phyloP scores from a whole-genome alignment of 2,113 vertebrate genomes.

The Labrus mixtus region DNA sequence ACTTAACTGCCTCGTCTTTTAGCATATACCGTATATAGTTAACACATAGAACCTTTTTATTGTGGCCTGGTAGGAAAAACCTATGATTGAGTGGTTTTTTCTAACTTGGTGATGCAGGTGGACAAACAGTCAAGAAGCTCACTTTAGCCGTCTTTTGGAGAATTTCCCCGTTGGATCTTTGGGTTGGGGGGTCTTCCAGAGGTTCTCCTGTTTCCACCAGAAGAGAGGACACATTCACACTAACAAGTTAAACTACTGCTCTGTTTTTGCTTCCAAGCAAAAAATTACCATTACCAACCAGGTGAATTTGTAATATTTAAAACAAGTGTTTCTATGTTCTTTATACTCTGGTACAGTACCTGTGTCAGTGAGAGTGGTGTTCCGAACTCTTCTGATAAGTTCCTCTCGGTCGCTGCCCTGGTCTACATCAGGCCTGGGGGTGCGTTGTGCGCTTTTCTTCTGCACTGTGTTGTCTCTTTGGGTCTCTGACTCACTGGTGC shows the following conservation, averaged over 20 bases:
- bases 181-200: slow-evolving; percentile 34
- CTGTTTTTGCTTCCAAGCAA: neutral
- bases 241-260: neutral
- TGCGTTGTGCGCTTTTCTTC: slow-evolving; percentile 32
- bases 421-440: slow-evolving; percentile 82
- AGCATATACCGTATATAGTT: too few species aligned
- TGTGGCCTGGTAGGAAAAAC: too few species aligned
- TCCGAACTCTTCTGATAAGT: slow-evolving; percentile 47
- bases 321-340: neutral
- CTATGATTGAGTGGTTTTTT: too few species aligned
- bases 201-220: slow-evolving; percentile 19
- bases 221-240: slow-evolving; percentile 13
- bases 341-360: slow-evolving; percentile 42
- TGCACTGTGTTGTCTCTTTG: slow-evolving; percentile 26
- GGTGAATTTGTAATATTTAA: too few species aligned
- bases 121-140: slow-evolving; percentile 41
- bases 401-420: slow-evolving; percentile 80
- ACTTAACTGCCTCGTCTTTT: too few species aligned
- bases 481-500: slow-evolving; percentile 76
- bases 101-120: too few species aligned
- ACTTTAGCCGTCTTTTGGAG: slow-evolving; percentile 95
- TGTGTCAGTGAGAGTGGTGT: slow-evolving; percentile 43
- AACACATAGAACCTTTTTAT: too few species aligned
- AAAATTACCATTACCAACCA: neutral
- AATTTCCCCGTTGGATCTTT: slow-evolving; percentile 77